Base-by-base conservation (phyloP, 2,113 vertebrate genomes). In the Ammodytes marinus region DNA sequence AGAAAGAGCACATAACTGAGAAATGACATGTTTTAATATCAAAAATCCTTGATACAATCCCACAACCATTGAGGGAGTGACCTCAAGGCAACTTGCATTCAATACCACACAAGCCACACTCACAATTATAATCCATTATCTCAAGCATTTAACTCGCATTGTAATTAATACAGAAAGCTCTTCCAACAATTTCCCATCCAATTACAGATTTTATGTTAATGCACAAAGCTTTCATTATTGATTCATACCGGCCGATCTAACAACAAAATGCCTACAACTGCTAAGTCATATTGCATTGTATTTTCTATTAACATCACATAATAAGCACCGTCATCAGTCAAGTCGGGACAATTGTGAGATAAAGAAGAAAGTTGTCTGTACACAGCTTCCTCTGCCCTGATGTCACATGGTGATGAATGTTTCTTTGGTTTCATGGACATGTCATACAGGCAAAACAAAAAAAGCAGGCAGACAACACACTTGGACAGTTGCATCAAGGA, bases 261-360 rank as follows among this genome's bases (percentile, higher is more conserved):
- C 6, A 58, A 77, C 19, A 55, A 1, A 5, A 13, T 2, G 7
- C 60, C 1, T 15, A 19, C 0, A 14, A 14, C 19, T 53, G 57
- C 43, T 15, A 27, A 37, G 52, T 27, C 43, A 58, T n/a, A 59
- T 86, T 92, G 84, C 86, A 88, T 84, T 88, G 77, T 79, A 14
- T 75, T 49, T 76, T 68, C 69, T 3, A 17, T 69, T 43, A 55
- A 1, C 2, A 50, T 0, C 12, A 39, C 3, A 40, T 70, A 14
- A 35, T 52, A 19, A 49, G 35, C 45, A 79, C 72, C 69, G 65
- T 89, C 4, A 77, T 69, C 49, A 67, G 46, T 84, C 52, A 46
- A 72, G 59, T 55, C 27, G 8, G 35, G 61, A 54, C 43, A 45
- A 74, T 78, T 8, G 1, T 40, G 14, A 46, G 9, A 27, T 39